Conservation (phyloP, 2,113 vertebrate species). For the Thryonomys swinderianus region DNA sequence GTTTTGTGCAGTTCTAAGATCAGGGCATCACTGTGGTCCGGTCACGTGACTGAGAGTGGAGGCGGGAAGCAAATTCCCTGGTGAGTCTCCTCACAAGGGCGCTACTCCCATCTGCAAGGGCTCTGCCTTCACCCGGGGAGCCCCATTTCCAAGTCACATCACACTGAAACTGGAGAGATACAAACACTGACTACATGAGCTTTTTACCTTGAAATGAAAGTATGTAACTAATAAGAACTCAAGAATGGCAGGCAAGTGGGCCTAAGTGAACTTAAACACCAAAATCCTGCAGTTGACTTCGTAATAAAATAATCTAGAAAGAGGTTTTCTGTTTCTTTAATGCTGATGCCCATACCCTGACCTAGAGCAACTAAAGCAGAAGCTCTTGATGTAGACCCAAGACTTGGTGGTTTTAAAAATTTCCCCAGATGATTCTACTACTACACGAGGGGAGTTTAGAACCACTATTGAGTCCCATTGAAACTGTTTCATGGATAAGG, state of each 20-base stretch:
- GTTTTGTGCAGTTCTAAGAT: not conserved
- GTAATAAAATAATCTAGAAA: not conserved
- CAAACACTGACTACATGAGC: not conserved
- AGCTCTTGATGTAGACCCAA: not conserved
- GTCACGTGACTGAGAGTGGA: not conserved
- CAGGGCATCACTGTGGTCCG: not conserved
- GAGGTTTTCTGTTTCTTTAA: not conserved
- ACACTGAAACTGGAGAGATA: fast-evolving
- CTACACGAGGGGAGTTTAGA: not conserved
- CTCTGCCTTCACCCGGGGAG: not conserved
- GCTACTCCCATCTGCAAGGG: fast-evolving
- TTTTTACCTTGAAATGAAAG: not conserved
- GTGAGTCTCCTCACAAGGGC: not conserved
- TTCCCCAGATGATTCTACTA: not conserved
- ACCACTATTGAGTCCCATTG: not conserved
- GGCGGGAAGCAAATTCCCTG: not conserved
- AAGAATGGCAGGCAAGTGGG: not conserved
- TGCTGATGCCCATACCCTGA: not conserved
- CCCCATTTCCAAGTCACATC: not conserved
- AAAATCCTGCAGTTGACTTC: not conserved
- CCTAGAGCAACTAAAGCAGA: not conserved
- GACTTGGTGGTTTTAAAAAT: not conserved
- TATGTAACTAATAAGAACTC: not conserved
- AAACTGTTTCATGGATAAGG: not conserved
- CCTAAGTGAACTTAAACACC: fast-evolving